Percentiles rank a stretch among this genome's conserved stretches.
phyloP scores from a whole-genome alignment of 1,140 invertebrate genomes.

The Arctopsyche grandis region DNA sequence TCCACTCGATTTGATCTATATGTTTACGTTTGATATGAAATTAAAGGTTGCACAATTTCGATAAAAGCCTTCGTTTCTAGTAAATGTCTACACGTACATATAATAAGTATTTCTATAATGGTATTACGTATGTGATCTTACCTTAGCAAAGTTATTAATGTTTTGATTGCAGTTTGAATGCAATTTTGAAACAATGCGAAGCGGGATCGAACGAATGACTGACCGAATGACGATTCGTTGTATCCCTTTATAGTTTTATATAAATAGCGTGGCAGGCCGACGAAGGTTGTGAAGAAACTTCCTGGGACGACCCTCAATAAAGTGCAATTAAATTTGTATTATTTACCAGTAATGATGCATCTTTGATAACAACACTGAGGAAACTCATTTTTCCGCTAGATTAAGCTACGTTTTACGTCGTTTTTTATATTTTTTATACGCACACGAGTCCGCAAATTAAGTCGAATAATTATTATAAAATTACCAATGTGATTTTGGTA shows the following conservation, averaged over 20 bases:
- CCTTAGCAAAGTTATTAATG: too few relatives aligned
- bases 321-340: slow-evolving; percentile 10
- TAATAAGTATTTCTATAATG: too few relatives aligned
- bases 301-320: slow-evolving; percentile 2
- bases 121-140: too few relatives aligned
- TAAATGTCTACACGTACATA: too few relatives aligned
- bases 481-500: too few relatives aligned
- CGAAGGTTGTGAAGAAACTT: slow-evolving; percentile 27
- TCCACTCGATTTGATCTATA: too few relatives aligned
- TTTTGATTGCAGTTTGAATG: background rate
- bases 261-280: background rate
- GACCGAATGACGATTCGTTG: background rate
- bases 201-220: background rate
- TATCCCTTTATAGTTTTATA: slow-evolving; percentile 18
- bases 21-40: too few relatives aligned
- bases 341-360: slow-evolving; percentile 1
- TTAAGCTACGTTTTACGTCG: background rate
- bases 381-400: slow-evolving; percentile 3
- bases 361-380: background rate
- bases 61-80: too few relatives aligned
- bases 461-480: too few relatives aligned
- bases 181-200: background rate
- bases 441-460: too few relatives aligned
- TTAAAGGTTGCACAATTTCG: too few relatives aligned
- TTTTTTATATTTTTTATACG: too few relatives aligned